Conservation (phyloP, 1,140 invertebrate species). For the Pachyrhynchus sulphureomaculatus region DNA sequence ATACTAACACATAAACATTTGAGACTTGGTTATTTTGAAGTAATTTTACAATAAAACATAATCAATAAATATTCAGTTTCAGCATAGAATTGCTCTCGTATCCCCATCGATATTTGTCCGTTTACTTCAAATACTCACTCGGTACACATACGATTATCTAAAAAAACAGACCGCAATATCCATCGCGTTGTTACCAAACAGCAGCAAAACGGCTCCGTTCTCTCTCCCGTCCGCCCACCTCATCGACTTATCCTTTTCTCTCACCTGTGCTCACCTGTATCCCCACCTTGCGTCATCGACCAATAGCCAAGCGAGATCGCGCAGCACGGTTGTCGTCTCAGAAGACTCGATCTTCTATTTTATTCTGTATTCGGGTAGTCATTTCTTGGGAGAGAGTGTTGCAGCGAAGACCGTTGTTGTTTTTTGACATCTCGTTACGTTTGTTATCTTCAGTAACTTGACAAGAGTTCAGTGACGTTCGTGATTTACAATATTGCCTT, state of each 20-base stretch:
- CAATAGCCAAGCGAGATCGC: conserved; percentile 14
- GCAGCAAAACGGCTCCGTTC: neutral
- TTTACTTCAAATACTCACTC: neutral
- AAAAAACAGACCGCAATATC: conserved; percentile 9
- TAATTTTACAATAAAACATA: too few relatives aligned
- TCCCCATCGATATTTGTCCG: neutral
- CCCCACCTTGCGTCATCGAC: conserved; percentile 6
- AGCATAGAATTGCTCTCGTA: too few relatives aligned
- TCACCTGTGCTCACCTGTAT: conserved; percentile 24
- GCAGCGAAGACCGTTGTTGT: neutral
- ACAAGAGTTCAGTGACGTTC: conserved; percentile 5
- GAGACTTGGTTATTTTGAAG: too few relatives aligned
- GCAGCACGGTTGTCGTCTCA: conserved; percentile 10
- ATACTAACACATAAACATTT: too few relatives aligned
- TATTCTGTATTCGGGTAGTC: conserved; percentile 16
- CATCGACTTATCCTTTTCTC: conserved; percentile 3
- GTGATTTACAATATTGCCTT: neutral
- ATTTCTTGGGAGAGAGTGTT: conserved; percentile 21
- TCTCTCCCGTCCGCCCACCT: conserved; percentile 13
- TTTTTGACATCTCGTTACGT: neutral
- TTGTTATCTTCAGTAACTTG: neutral
- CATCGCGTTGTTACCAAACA: neutral
- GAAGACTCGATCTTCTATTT: conserved; percentile 18
- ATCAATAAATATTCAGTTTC: too few relatives aligned
- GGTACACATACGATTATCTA: neutral